These are phyloP conservation scores for Diploscapter pachys DNA, from an alignment of 1,140 invertebrate genomes.

Conservation along the genomic window DNA sequence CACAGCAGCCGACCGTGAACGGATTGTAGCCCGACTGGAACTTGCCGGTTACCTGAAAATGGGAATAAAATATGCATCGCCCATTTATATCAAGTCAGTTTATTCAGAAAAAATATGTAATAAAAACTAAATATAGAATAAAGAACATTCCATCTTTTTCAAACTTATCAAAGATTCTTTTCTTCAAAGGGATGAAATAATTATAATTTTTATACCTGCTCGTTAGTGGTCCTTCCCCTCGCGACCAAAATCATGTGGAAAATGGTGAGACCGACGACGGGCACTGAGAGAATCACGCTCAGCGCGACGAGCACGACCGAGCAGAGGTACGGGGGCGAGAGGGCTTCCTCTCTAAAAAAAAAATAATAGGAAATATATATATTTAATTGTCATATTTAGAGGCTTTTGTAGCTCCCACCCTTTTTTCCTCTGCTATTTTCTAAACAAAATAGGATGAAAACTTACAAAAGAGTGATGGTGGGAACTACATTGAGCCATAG, in stretches of 20 bases:
- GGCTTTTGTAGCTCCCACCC: too few species aligned
- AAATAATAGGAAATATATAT: constrained; percentile 68
- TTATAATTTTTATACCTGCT: constrained; percentile 69
- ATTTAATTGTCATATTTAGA: too few species aligned
- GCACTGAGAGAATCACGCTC: constrained; percentile 84
- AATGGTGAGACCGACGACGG: constrained; percentile 91
- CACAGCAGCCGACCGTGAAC: constrained; percentile 46
- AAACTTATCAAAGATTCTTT: too few species aligned
- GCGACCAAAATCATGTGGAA: constrained; percentile 96
- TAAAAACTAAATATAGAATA: too few species aligned
- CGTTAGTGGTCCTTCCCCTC: constrained; percentile 97
- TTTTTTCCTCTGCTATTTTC: too few species aligned
- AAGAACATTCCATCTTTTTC: too few species aligned
- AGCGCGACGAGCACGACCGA: constrained; percentile 83
- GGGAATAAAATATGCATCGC: too few species aligned
- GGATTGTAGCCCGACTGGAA: constrained; percentile 58
- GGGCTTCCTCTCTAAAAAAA: constrained; percentile 69
- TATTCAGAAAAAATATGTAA: too few species aligned
- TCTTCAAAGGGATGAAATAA: background rate
- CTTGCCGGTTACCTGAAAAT: constrained; percentile 55
- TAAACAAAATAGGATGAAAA: too few species aligned
- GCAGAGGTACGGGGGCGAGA: constrained; percentile 54
- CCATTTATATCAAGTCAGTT: too few species aligned
- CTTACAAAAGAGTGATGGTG: background rate
- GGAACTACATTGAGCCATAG: background rate